Percentiles rank a stretch among this genome's conserved stretches.
phyloP scores from a whole-genome alignment of 2,113 vertebrate genomes.

The Ceratotherium simum region DNA sequence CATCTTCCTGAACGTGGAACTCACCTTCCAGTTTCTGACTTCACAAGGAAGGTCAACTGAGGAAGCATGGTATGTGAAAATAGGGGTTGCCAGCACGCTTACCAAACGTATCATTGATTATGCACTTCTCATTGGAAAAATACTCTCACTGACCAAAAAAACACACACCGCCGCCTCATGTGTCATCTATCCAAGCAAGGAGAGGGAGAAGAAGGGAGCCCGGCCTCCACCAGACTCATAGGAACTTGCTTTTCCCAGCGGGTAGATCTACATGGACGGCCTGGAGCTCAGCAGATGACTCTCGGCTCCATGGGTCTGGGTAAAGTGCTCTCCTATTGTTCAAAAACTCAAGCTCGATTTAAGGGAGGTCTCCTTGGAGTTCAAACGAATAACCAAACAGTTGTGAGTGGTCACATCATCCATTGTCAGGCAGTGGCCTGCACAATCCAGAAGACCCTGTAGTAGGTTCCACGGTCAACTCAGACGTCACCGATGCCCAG shows the following conservation, averaged over 20 bases:
- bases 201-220: too few species aligned
- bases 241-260: background rate
- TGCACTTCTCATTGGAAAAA: background rate
- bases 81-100: background rate
- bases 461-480: rapidly evolving
- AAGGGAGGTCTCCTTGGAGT: background rate
- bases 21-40: background rate
- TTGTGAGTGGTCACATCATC: background rate
- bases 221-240: too few species aligned
- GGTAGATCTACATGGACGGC: rapidly evolving
- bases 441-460: background rate
- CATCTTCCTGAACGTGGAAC: background rate
- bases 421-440: background rate
- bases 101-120: background rate
- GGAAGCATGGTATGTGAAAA: background rate
- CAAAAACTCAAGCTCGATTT: background rate
- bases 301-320: background rate
- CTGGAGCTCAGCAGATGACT: rapidly evolving
- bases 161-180: background rate
- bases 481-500: background rate
- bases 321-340: rapidly evolving
- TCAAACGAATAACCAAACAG: background rate
- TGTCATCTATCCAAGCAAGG: background rate
- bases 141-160: background rate
- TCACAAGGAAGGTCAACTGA: background rate